phyloP scores from a whole-genome alignment of 2,797 vertebrate species.

The Limosa lapponica region DNA sequence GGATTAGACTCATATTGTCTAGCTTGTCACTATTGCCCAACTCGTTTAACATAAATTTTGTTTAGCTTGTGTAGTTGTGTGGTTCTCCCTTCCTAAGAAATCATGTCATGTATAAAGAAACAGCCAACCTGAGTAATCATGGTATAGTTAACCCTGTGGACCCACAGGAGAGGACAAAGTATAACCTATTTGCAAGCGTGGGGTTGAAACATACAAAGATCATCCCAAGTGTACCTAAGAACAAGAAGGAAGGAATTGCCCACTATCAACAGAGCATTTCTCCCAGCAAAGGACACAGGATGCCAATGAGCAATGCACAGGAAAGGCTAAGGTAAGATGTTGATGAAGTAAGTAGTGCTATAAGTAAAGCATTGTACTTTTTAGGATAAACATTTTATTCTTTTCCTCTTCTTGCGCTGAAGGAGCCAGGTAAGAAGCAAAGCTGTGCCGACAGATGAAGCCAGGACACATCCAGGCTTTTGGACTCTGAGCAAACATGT shows the following conservation, averaged over 20 bases:
- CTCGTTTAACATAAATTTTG: background rate
- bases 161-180: background rate
- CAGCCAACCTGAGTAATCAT: background rate
- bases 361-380: background rate
- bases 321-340: background rate
- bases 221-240: background rate
- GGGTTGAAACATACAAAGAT: background rate
- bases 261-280: background rate
- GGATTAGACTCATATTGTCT: background rate
- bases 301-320: background rate
- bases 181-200: background rate
- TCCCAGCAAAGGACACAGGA: background rate
- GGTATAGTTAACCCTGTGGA: background rate
- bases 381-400: background rate
- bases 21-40: background rate
- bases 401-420: background rate
- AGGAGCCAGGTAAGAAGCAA: background rate
- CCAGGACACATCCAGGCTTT: background rate
- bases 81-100: background rate
- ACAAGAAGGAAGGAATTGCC: background rate
- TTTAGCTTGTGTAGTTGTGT: background rate
- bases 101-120: background rate
- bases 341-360: background rate
- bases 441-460: background rate
- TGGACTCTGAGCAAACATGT: fast-evolving